Percentiles rank a stretch among this genome's conserved stretches.
phyloP scores from a whole-genome alignment of 1,140 invertebrate genomes.

The Aphelinus atriplicis region DNA sequence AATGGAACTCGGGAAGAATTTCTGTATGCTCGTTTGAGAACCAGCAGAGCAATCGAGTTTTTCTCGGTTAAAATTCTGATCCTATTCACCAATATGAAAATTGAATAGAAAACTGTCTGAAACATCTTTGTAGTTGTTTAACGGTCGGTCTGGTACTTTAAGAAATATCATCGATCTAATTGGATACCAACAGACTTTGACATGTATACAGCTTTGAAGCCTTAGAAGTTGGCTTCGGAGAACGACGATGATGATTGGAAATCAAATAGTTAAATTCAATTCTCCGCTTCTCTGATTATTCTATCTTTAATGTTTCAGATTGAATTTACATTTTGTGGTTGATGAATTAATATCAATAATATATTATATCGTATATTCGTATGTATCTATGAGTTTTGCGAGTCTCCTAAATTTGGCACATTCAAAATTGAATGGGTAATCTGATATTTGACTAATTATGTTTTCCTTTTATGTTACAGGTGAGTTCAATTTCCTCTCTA shows the following conservation, averaged over 20 bases:
- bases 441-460: background rate
- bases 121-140: slow-evolving; percentile 18
- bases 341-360: background rate
- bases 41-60: slow-evolving; percentile 24
- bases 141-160: slow-evolving; percentile 23
- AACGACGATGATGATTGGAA: slow-evolving; percentile 30
- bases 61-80: slow-evolving; percentile 34
- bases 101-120: slow-evolving; percentile 26
- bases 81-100: background rate
- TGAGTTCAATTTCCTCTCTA: slow-evolving; percentile 7
- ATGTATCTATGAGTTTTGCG: too few species aligned
- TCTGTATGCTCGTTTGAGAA: slow-evolving; percentile 2
- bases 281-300: background rate
- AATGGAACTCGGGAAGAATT: too few species aligned
- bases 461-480: slow-evolving; percentile 31
- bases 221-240: background rate
- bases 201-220: slow-evolving; percentile 9
- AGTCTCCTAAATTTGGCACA: too few species aligned
- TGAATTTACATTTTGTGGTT: too few species aligned
- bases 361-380: background rate
- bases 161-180: slow-evolving; percentile 37
- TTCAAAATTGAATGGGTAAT: too few species aligned
- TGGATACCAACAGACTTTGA: slow-evolving; percentile 16
- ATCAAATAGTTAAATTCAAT: background rate
- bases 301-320: background rate